Percentiles rank a stretch among this genome's conserved stretches.
phyloP scores from a whole-genome alignment of 2,888 invertebrate species.

The Dynastes grantii region DNA sequence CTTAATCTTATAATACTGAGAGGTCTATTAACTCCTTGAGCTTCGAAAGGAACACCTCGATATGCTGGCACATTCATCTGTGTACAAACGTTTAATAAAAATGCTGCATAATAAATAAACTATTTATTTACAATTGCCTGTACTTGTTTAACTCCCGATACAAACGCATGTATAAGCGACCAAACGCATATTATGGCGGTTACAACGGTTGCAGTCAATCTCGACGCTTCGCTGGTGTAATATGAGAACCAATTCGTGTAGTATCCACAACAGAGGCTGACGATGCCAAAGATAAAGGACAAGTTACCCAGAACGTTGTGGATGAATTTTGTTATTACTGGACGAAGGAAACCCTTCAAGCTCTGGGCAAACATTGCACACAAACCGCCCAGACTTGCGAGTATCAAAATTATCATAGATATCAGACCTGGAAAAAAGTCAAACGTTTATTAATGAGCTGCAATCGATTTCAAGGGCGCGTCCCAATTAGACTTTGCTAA shows the following conservation, averaged over 20 bases:
- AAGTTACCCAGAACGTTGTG: slow-evolving; percentile 65
- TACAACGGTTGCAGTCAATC: slow-evolving; percentile 61
- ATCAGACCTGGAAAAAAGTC: slow-evolving; percentile 62
- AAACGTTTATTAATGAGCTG: slow-evolving; percentile 3
- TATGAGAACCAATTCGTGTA: slow-evolving; percentile 64
- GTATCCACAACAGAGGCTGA: slow-evolving; percentile 63
- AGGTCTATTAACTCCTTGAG: slow-evolving; percentile 49
- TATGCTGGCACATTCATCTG: slow-evolving; percentile 48
- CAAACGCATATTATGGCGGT: slow-evolving; percentile 62
- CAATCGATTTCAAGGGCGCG: no score
- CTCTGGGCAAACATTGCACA: slow-evolving; percentile 60
- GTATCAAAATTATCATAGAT: slow-evolving; percentile 62
- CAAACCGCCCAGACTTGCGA: slow-evolving; percentile 61
- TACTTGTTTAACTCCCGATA: slow-evolving; percentile 60
- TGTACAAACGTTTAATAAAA: slow-evolving; percentile 38
- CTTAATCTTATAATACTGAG: slow-evolving; percentile 44
- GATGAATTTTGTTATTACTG: slow-evolving; percentile 62
- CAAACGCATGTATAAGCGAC: slow-evolving; percentile 62
- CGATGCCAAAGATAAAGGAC: slow-evolving; percentile 64
- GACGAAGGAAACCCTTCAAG: slow-evolving; percentile 58
- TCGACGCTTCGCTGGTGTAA: slow-evolving; percentile 60
- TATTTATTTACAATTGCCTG: slow-evolving; percentile 53
- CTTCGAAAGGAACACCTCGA: slow-evolving; percentile 44
- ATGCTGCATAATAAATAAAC: slow-evolving; percentile 40
- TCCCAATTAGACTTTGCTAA: no score